Conservation (phyloP, 2,797 vertebrate species). For the Eulemur albifrons region DNA sequence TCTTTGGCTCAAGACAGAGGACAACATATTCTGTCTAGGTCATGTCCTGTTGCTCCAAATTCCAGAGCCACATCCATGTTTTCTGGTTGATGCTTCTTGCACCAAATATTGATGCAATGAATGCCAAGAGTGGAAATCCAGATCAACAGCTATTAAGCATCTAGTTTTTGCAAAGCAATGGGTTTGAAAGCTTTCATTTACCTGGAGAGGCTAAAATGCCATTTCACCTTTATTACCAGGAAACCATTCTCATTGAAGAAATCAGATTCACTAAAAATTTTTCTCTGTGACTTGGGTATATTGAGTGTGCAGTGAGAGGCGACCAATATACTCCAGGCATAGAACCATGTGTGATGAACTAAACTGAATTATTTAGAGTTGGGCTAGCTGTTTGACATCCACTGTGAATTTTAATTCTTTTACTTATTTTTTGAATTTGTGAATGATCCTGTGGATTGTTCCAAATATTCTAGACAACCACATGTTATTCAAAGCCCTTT, state of each 20-base stretch:
- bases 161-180: not conserved
- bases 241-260: not conserved
- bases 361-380: not conserved
- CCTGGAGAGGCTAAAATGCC: not conserved
- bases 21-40: not conserved
- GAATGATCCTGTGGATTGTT: not conserved
- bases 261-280: not conserved
- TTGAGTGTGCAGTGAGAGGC: not conserved
- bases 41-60: not conserved
- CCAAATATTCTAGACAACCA: not conserved
- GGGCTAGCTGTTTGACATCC: not conserved
- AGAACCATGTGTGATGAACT: not conserved
- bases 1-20: not conserved
- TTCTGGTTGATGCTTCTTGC: not conserved
- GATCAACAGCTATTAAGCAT: not conserved
- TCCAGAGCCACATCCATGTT: not conserved
- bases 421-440: not conserved
- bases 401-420: not conserved
- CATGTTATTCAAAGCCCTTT: not conserved
- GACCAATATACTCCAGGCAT: not conserved
- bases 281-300: not conserved
- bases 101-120: not conserved
- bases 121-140: not conserved
- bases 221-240: not conserved
- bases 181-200: not conserved